These are phyloP conservation scores for Leuctra nigra DNA, from an alignment of 2,888 invertebrate genomes.

Conservation along the genomic window DNA sequence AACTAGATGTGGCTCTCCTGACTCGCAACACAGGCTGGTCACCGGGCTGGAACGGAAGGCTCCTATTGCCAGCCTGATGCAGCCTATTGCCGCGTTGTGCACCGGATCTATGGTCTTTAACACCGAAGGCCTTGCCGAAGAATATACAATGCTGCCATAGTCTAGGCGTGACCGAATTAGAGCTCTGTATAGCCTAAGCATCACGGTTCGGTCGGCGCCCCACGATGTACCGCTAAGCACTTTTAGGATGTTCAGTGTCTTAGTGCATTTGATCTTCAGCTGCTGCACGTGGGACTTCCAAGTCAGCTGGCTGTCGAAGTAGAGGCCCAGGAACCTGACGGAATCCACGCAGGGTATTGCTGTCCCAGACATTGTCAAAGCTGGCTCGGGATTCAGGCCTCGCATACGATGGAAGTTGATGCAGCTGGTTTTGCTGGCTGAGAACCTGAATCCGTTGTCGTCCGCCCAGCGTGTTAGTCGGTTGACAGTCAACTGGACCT, in stretches of 20 bases:
- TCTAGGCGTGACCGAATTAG: not conserved
- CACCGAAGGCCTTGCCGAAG: not conserved
- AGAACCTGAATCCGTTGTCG: slow-evolving; percentile 6
- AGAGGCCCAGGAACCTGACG: not conserved
- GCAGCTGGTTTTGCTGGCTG: not conserved
- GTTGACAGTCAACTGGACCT: not conserved
- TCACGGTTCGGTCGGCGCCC: not conserved
- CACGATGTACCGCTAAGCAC: not conserved
- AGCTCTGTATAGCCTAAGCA: not conserved
- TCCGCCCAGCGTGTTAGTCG: not conserved
- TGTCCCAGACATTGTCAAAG: not conserved
- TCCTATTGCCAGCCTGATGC: too few species aligned
- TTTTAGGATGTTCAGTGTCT: slow-evolving; percentile 9
- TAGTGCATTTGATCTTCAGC: too few species aligned
- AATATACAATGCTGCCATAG: not conserved
- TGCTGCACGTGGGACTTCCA: slow-evolving; percentile 10
- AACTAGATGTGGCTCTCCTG: not conserved
- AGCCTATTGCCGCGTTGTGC: too few species aligned
- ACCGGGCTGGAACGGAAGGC: slow-evolving; percentile 15
- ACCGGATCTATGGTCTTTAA: not conserved
- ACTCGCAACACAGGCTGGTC: too few species aligned
- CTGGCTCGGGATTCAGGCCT: not conserved
- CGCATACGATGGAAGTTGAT: slow-evolving; percentile 4
- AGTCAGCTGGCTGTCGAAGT: not conserved
- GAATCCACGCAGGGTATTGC: too few species aligned